Conservation (phyloP, 37 sponge, comb jelly and placozoan genomes). For the Sycon ciliatum region DNA sequence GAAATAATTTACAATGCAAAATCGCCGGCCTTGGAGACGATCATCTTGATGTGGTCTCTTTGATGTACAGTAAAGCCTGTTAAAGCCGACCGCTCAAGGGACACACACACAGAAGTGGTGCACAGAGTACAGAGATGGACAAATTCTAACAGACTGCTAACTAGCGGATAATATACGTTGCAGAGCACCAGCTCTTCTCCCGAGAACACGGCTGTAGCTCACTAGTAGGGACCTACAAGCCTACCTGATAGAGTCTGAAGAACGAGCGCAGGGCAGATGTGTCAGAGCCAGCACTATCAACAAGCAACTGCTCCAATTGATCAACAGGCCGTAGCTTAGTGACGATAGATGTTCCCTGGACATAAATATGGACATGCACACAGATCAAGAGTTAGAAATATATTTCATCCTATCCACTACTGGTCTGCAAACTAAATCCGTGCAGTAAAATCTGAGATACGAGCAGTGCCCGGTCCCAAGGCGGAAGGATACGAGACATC, state of each 20-base stretch:
- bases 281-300: conserved; percentile 24
- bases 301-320: conserved; percentile 67
- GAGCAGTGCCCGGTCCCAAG: too few relatives aligned
- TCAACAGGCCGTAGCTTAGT: conserved; percentile 76
- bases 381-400: not conserved
- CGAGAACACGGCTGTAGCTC: too few relatives aligned
- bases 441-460: not conserved
- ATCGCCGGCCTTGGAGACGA: too few relatives aligned
- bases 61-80: too few relatives aligned
- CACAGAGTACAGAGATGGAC: not conserved
- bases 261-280: conserved; percentile 58
- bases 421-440: not conserved
- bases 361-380: not conserved
- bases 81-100: too few relatives aligned
- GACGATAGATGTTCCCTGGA: conserved; percentile 29
- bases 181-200: too few relatives aligned
- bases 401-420: not conserved
- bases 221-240: too few relatives aligned
- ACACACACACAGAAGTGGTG: not conserved
- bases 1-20: too few relatives aligned
- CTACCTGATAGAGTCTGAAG: conserved; percentile 69
- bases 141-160: too few relatives aligned
- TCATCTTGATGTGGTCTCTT: too few relatives aligned
- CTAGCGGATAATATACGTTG: too few relatives aligned
- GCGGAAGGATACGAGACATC: too few relatives aligned